A percentile compares a stretch with the other conserved stretches of the same genome.
Evolutionary conservation across 2,888 invertebrate genomes (phyloP).

Genomic region (Aplocera efformata): DNA sequence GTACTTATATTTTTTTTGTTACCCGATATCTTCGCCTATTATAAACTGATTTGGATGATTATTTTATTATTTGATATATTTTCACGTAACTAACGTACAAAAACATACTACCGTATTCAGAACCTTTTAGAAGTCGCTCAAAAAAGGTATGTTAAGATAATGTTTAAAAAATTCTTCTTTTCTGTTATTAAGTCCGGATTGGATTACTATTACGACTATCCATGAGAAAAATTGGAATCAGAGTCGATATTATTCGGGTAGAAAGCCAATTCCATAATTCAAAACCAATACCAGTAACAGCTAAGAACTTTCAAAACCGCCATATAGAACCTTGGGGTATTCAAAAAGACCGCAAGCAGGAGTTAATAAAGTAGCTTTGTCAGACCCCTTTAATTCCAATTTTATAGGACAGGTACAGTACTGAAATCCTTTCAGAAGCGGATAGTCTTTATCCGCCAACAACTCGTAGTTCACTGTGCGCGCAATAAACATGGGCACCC

Average conservation of each 20-base stretch:
- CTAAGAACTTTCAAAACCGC: slow-evolving; percentile 15
- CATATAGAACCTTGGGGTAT: slow-evolving; percentile 8
- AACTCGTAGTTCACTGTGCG: slow-evolving; percentile 18
- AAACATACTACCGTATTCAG: no score
- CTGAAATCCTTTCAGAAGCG: slow-evolving; percentile 28
- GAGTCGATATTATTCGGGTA: slow-evolving; percentile 1
- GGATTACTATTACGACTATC: no score
- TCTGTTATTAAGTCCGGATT: no score
- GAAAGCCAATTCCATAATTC: slow-evolving; percentile 4
- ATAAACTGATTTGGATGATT: no score
- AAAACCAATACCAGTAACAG: slow-evolving; percentile 7
- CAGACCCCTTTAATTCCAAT: slow-evolving; percentile 19
- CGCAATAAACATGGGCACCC: slow-evolving; percentile 22
- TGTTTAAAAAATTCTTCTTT: no score
- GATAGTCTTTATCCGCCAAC: slow-evolving; percentile 30
- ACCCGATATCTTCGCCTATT: no score
- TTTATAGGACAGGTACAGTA: slow-evolving; percentile 25
- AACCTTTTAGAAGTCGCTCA: no score
- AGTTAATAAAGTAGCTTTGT: slow-evolving; percentile 17
- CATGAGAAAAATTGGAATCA: not conserved
- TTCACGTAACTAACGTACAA: no score
- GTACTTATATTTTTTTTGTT: no score
- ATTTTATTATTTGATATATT: no score
- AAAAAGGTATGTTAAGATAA: no score
- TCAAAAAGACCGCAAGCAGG: slow-evolving; percentile 12